Conservation (phyloP, 2,113 vertebrate genomes). For the Panthera tigris region DNA sequence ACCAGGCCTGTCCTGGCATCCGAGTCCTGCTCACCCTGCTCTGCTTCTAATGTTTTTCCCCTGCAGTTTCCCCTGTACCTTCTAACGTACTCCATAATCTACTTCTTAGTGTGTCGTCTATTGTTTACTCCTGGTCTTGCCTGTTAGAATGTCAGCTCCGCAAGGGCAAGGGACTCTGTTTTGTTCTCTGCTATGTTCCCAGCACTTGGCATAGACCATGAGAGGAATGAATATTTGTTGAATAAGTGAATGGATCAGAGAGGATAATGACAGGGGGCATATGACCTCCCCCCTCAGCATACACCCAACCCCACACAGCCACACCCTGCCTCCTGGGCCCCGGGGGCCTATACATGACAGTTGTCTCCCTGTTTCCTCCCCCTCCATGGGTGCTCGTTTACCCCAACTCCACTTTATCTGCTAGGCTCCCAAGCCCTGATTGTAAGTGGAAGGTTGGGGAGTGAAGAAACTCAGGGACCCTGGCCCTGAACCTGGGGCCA, state of each 20-base stretch:
- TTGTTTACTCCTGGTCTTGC: not conserved
- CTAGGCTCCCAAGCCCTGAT: not conserved
- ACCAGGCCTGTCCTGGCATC: not conserved
- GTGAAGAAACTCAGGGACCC: not conserved
- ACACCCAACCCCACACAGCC: too few species aligned
- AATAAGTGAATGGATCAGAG: not conserved
- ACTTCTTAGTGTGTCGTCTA: not conserved
- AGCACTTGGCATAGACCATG: not conserved
- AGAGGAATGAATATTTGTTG: too few species aligned
- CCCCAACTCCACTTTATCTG: not conserved
- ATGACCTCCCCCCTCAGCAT: rapidly evolving
- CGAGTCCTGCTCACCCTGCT: not conserved
- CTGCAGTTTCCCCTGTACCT: not conserved
- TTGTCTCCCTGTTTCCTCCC: not conserved
- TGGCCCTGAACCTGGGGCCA: not conserved
- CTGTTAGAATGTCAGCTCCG: not conserved
- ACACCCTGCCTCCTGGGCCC: rapidly evolving
- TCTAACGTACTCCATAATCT: not conserved
- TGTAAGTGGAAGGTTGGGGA: not conserved
- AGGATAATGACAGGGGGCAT: not conserved
- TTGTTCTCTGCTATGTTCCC: not conserved
- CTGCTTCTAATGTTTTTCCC: not conserved
- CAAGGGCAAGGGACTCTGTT: not conserved
- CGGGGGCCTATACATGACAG: too few species aligned
- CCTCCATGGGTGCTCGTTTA: not conserved